Base-by-base conservation (phyloP, 1,140 invertebrate genomes). In the Aphaenogaster floridana region DNA sequence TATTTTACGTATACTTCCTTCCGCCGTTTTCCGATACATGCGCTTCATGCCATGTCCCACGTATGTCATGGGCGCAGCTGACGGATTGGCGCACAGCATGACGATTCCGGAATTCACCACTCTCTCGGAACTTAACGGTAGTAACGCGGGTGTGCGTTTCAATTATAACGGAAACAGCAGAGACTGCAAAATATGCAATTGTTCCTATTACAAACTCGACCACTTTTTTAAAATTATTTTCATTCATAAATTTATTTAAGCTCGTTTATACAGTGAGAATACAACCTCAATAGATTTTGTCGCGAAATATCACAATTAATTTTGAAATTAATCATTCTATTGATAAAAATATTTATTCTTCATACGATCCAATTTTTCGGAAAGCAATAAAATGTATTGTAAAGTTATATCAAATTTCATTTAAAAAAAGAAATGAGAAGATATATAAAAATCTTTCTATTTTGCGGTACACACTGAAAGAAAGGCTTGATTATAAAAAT, bases 1-100 rank as follows among this genome's bases (percentile, higher is more conserved):
- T 84, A 74, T 84, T 74, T 84, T 61, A 84, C 69, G 36, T 76
- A 63, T 28, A 42, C 69, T 76, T 74, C 28, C 54, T 76, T 74
- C 54, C 80, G 28, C n/a, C 28, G 69, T 84, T 84, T 76, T 84
- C 42, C 69, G 69, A 76, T 84, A 84, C 42, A 59, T 1, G 52
- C 39, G 68, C 34, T 74, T 61, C 39, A 7, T 17, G 80, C 52
- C 48, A 28, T 39, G 80, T 39, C 68, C 52, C 52, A 15, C n/a
- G 42, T 69, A n/a, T 80, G 50, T 61, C 69, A 74, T 57, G 42
- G 42, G 9, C 48, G 39, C 50, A 83, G 80, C 68, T 83, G 80
- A 83, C 69, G 80, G 54, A 83, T 74, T 48, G 68, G 42, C 42
- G 28, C 28, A 57, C 64, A 48, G 48, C 50, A 21, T 74, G 69